Percentiles rank a stretch among this genome's conserved stretches.
phyloP scores from a whole-genome alignment of 2,888 invertebrate species.

The Fragum fragum region DNA sequence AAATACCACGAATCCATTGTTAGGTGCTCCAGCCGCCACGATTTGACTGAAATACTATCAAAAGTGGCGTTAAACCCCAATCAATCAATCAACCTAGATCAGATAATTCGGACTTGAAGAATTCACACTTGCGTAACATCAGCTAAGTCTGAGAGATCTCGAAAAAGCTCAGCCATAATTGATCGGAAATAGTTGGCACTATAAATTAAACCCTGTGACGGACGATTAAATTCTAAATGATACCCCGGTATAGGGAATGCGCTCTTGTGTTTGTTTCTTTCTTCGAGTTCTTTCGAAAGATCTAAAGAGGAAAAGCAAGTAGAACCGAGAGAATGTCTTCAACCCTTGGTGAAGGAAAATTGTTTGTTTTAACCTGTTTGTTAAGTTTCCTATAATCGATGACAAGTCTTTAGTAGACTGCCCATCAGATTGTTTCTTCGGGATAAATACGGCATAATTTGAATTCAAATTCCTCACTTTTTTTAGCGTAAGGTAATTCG shows the following conservation, averaged over 20 bases:
- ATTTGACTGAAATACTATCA: too few species aligned
- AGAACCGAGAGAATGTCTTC: neutral
- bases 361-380: neutral
- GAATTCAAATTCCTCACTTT: neutral
- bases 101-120: neutral
- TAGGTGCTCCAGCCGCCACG: too few species aligned
- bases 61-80: too few species aligned
- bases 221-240: neutral
- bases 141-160: neutral
- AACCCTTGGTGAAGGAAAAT: neutral
- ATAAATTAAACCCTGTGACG: neutral
- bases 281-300: neutral
- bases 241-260: neutral
- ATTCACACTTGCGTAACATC: neutral
- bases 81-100: too few species aligned
- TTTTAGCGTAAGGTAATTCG: neutral
- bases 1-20: too few species aligned
- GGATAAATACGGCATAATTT: neutral
- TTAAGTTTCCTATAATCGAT: conserved; percentile 13
- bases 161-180: neutral
- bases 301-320: neutral
- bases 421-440: neutral
- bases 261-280: neutral
- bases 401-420: neutral
- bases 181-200: neutral